Base-by-base conservation (phyloP, 2,888 invertebrate genomes). In the Patella pellucida region DNA sequence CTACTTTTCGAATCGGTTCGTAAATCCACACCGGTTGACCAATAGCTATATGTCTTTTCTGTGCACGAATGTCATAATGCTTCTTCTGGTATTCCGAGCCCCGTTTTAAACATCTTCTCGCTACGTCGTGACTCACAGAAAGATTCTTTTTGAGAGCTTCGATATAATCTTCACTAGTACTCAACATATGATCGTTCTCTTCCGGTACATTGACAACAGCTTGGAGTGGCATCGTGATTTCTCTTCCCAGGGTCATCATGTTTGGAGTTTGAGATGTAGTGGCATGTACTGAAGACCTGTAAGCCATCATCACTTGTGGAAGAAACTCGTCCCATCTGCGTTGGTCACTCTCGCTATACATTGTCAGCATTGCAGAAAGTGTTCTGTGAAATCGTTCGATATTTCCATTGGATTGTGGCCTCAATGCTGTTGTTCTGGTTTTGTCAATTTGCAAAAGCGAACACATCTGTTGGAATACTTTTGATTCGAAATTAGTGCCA, bases 11-110 rank as follows among this genome's bases (percentile, higher is more conserved):
- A 9, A 67, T 27, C 23, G 76, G 73, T 52, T 76, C 74, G 69
- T 75, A 77, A 7, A 80, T 54, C 79, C 77, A 78, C 11, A 81
- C 79, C 23, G 74, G 54, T 71, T 78, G 72, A 23, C 76, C 76
- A 27, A 69, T 56, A 11, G 51, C 1, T 14, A 78, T 69, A 16
- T 74, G 27, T 4, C 75, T 50, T 52, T 76, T 73, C 31, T 70
- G 72, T 16, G 81, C 78, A 67, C 69, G 78, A 15, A 79, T n/a
- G 62, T 82, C 77, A 72, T 79, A 81, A 69, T 75, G 68, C 31
- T 75, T 75, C 69, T 81, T 80, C 52, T 76, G 74, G 67, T 78
- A 78, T 54, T 75, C 69, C 4, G 81, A 19, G 23, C 72, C 71
- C n/a, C 51, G 50, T 27, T 74, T 71, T 3, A 79, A 41, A 3